Evolutionary conservation across 92 coral and sea anemone genomes (phyloP).

Genomic region (Ricordea florida): DNA sequence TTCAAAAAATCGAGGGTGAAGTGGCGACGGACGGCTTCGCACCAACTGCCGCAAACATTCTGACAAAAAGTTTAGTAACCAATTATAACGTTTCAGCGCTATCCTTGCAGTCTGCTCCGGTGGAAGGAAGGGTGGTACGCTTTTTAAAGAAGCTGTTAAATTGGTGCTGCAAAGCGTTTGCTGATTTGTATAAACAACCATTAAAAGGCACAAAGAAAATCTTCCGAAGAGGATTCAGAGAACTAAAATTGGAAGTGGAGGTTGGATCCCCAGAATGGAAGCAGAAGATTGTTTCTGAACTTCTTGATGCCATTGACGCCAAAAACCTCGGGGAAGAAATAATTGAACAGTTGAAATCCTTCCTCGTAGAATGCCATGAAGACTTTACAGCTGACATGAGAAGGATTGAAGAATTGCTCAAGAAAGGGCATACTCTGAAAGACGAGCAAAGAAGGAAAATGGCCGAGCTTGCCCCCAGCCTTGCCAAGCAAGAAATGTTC

Average conservation of each 20-base stretch:
- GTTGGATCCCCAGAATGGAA: slow-evolving; percentile 47
- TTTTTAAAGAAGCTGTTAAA: too few relatives aligned
- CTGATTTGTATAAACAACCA: not conserved
- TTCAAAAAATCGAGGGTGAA: slow-evolving; percentile 30
- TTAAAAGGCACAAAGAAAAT: not conserved
- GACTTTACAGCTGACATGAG: slow-evolving; percentile 3
- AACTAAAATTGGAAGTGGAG: slow-evolving; percentile 2
- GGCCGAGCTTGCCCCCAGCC: slow-evolving; percentile 27
- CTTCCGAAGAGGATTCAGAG: not conserved
- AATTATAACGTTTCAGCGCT: slow-evolving; percentile 27
- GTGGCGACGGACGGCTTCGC: slow-evolving; percentile 7
- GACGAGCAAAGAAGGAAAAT: slow-evolving; percentile 29
- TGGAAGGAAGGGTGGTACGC: too few relatives aligned
- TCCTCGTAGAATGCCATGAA: slow-evolving; percentile 20
- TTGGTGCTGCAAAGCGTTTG: not conserved
- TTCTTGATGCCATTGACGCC: slow-evolving; percentile 1
- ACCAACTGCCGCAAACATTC: not conserved
- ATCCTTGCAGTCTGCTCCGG: too few relatives aligned
- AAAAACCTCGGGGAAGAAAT: not conserved
- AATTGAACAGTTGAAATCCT: not conserved
- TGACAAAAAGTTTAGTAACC: slow-evolving; percentile 1
- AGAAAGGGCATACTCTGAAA: slow-evolving; percentile 28
- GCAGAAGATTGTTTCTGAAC: slow-evolving; percentile 1
- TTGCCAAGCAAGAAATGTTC: slow-evolving; percentile 54
- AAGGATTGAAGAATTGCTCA: slow-evolving; percentile 7